phyloP scores from a whole-genome alignment of 2,888 invertebrate species.

The Melipona beecheii region DNA sequence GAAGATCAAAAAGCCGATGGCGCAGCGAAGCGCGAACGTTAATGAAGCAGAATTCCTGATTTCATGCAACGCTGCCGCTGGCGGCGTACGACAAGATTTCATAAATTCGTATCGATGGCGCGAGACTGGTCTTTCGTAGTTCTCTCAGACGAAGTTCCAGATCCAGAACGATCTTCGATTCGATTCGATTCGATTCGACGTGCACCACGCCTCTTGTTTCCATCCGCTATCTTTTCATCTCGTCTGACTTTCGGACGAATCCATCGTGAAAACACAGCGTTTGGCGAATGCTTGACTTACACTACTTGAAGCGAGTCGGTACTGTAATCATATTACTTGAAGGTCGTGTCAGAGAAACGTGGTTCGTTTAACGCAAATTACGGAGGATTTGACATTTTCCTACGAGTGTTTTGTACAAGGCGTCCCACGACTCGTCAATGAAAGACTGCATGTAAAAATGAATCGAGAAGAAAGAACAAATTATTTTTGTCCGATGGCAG shows the following conservation, averaged over 20 bases:
- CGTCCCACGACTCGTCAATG: too few relatives aligned
- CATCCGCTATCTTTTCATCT: not conserved
- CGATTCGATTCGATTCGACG: conserved; percentile 20
- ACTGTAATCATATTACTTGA: not conserved
- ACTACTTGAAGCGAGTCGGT: not conserved
- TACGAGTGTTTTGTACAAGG: not conserved
- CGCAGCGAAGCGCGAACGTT: conserved; percentile 52
- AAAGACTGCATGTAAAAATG: too few relatives aligned
- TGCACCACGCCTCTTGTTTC: not conserved
- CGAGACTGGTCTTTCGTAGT: conserved; percentile 15
- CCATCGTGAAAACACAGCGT: not conserved
- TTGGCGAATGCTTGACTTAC: not conserved
- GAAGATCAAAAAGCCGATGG: conserved; percentile 56
- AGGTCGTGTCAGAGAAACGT: not conserved
- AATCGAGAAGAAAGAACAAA: too few relatives aligned
- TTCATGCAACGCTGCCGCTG: conserved; percentile 51
- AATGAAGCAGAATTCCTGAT: conserved; percentile 66
- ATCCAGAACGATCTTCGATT: conserved; percentile 29
- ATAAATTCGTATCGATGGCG: conserved; percentile 48
- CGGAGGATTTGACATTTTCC: not conserved
- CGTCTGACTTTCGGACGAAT: not conserved
- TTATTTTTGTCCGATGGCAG: too few relatives aligned
- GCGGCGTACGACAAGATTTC: conserved; percentile 41
- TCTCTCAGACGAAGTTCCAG: conserved; percentile 21
- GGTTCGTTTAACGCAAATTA: not conserved